These are phyloP conservation scores for Amphibalanus amphitrite DNA, from an alignment of 1,140 invertebrate genomes.

Conservation along the genomic window DNA sequence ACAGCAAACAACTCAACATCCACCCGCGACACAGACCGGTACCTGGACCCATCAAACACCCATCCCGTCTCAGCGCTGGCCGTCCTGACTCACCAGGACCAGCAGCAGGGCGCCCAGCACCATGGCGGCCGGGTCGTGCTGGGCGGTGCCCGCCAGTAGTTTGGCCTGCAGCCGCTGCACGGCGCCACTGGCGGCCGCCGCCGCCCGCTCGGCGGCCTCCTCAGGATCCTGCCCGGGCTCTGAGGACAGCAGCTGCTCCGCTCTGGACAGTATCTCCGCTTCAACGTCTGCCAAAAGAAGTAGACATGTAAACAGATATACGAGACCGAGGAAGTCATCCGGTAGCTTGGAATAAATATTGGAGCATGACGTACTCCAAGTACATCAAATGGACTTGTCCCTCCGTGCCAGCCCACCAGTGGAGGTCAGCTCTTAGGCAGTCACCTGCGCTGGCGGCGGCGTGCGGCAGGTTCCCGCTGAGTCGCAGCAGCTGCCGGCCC, in stretches of 20 bases:
- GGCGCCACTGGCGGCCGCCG: not conserved
- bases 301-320: too few species aligned
- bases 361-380: too few species aligned
- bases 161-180: not conserved
- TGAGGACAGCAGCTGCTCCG: not conserved
- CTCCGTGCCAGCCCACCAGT: too few species aligned
- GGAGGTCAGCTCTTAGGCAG: too few species aligned
- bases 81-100: not conserved
- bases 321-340: too few species aligned
- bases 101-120: not conserved
- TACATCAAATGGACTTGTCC: too few species aligned
- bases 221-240: not conserved
- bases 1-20: too few species aligned
- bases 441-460: conserved; percentile 20
- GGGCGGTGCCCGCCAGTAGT: not conserved
- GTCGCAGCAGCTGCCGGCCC: conserved; percentile 3
- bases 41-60: too few species aligned
- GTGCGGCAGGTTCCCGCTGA: not conserved
- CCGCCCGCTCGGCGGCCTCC: not conserved
- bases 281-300: not conserved
- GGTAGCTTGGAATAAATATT: too few species aligned
- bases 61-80: too few species aligned
- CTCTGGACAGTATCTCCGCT: not conserved
- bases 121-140: not conserved
- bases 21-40: not conserved